These are phyloP conservation scores for Anoplolepis gracilipes DNA, from an alignment of 1,140 invertebrate species.

Conservation along the genomic window DNA sequence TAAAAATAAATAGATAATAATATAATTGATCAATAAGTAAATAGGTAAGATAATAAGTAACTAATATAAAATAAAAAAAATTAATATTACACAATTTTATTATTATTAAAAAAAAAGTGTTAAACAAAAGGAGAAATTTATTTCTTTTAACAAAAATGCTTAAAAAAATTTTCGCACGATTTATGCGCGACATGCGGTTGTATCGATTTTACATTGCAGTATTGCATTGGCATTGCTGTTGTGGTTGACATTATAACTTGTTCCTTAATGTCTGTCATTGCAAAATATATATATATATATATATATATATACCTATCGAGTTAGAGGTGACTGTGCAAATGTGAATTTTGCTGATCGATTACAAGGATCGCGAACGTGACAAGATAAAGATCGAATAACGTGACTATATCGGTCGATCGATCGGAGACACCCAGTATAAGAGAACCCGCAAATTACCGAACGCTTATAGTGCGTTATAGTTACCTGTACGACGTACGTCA, in stretches of 20 bases:
- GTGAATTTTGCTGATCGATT: constrained; percentile 41
- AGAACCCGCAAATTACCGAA: constrained; percentile 53
- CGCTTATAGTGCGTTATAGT: constrained; percentile 11
- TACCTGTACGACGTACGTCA: neutral
- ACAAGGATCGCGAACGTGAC: constrained; percentile 8
- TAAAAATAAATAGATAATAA: too few species aligned
- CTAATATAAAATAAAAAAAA: too few species aligned
- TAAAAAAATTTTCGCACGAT: neutral
- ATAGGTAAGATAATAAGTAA: too few species aligned
- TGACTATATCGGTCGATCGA: neutral
- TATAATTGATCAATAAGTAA: too few species aligned
- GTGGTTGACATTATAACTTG: neutral
- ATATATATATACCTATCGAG: neutral
- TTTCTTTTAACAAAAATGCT: neutral
- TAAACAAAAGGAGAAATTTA: neutral
- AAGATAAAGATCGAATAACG: constrained; percentile 8
- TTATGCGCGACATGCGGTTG: constrained; percentile 1
- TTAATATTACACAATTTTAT: too few species aligned
- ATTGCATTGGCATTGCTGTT: constrained; percentile 14
- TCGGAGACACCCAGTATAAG: neutral
- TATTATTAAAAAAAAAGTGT: neutral
- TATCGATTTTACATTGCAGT: constrained; percentile 37
- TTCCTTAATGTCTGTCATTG: neutral
- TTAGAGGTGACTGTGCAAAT: neutral
- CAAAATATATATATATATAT: constrained; percentile 36